phyloP scores from a whole-genome alignment of 2,888 invertebrate species.

The Aproaerema taeniolella region DNA sequence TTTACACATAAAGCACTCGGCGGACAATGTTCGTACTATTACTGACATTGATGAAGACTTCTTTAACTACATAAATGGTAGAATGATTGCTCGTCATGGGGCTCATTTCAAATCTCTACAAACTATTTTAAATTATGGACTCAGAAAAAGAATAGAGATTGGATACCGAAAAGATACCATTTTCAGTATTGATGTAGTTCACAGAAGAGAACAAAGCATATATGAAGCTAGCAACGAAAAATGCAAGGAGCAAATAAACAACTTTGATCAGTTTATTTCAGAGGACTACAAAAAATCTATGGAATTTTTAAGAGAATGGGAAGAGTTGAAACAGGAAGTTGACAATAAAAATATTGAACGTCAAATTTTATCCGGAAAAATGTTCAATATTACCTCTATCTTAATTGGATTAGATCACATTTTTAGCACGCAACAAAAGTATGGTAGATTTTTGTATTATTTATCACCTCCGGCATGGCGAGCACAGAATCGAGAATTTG shows the following conservation, averaged over 20 bases:
- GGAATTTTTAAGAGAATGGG: slow-evolving; percentile 68
- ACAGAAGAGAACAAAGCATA: slow-evolving; percentile 67
- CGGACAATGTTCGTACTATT: slow-evolving; percentile 36
- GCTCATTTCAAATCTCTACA: slow-evolving; percentile 45
- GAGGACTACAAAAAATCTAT: slow-evolving; percentile 79
- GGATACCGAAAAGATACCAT: slow-evolving; percentile 65
- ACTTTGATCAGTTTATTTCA: slow-evolving; percentile 79
- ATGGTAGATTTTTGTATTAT: slow-evolving; percentile 82
- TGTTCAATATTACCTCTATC: slow-evolving; percentile 51
- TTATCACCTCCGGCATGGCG: slow-evolving; percentile 81
- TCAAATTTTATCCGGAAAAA: slow-evolving; percentile 53
- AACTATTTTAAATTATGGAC: slow-evolving; percentile 30
- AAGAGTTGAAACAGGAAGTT: slow-evolving; percentile 57
- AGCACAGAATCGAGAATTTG: slow-evolving; percentile 66
- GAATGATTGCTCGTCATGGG: slow-evolving; percentile 26
- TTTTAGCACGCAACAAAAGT: slow-evolving; percentile 79
- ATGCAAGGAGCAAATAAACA: slow-evolving; percentile 70
- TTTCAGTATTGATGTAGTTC: slow-evolving; percentile 73
- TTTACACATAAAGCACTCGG: slow-evolving; percentile 29
- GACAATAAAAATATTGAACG: slow-evolving; percentile 55
- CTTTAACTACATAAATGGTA: slow-evolving; percentile 38
- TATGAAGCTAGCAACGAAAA: slow-evolving; percentile 63
- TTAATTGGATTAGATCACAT: slow-evolving; percentile 79
- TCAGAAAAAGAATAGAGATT: slow-evolving; percentile 42
- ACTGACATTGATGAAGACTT: slow-evolving; percentile 44